These are phyloP conservation scores for Psix sp. DNA, from an alignment of 1,140 invertebrate species.

Conservation along the genomic window DNA sequence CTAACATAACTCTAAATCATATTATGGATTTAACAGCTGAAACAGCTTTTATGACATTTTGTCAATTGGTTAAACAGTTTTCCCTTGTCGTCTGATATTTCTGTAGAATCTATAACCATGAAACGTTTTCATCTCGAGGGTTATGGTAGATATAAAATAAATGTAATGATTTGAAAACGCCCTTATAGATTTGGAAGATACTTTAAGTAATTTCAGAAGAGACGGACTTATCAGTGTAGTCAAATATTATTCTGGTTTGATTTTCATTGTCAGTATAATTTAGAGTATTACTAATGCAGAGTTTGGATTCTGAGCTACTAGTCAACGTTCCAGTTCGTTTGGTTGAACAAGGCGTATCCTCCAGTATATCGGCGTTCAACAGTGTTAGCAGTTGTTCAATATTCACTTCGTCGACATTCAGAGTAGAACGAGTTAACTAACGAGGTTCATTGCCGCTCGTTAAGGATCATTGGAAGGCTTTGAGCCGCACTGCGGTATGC, in stretches of 20 bases:
- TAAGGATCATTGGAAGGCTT: slow-evolving; percentile 46
- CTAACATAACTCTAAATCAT: too few relatives aligned
- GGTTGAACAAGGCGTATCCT: slow-evolving; percentile 35
- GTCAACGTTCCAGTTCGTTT: slow-evolving; percentile 59
- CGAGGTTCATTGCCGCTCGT: slow-evolving; percentile 45
- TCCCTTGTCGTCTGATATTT: too few relatives aligned
- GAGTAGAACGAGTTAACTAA: slow-evolving; percentile 44
- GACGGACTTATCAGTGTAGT: slow-evolving; percentile 23
- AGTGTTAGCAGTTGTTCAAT: slow-evolving; percentile 59
- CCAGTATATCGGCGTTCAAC: slow-evolving; percentile 46
- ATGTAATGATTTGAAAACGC: neutral
- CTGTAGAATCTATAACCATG: too few relatives aligned
- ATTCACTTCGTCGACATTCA: slow-evolving; percentile 53
- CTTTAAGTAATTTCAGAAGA: slow-evolving; percentile 4
- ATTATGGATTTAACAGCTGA: too few relatives aligned
- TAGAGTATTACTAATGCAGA: slow-evolving; percentile 27
- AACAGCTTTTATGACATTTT: too few relatives aligned
- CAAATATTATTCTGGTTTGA: slow-evolving; percentile 31
- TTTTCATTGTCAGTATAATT: slow-evolving; percentile 37
- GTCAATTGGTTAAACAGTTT: too few relatives aligned
- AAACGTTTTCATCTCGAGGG: too few relatives aligned
- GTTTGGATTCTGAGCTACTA: slow-evolving; percentile 21
- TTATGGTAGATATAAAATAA: neutral
- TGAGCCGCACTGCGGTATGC: slow-evolving; percentile 43
- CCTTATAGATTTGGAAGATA: slow-evolving; percentile 18